These are phyloP conservation scores for Microctonus hyperodae DNA, from an alignment of 2,888 invertebrate genomes.

Conservation along the genomic window DNA sequence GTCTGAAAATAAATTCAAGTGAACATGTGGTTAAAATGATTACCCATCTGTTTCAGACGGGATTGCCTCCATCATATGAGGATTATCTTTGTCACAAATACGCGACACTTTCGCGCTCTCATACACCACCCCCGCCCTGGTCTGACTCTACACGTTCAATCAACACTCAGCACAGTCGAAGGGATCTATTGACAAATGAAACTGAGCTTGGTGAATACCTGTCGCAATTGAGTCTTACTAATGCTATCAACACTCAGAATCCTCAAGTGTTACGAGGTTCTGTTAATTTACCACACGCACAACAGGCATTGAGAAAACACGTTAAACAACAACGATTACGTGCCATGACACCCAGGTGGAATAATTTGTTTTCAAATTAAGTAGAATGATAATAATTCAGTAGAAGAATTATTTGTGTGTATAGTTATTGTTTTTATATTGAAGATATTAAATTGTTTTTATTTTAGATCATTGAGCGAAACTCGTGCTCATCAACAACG, in stretches of 20 bases:
- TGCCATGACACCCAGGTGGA: slow-evolving; percentile 57
- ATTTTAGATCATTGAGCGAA: slow-evolving; percentile 61
- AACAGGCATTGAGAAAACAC: slow-evolving; percentile 50
- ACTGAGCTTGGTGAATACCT: slow-evolving; percentile 54
- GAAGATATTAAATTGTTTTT: slow-evolving; percentile 21
- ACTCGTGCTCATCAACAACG: slow-evolving; percentile 58
- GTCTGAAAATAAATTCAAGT: no score
- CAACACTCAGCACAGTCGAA: slow-evolving; percentile 47
- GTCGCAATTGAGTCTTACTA: not conserved
- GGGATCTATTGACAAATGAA: slow-evolving; percentile 52
- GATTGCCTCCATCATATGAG: slow-evolving; percentile 61
- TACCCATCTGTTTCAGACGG: slow-evolving; percentile 47
- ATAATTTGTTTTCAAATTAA: not conserved
- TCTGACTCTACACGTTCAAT: slow-evolving; percentile 49
- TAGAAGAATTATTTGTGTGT: not conserved
- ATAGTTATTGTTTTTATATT: not conserved
- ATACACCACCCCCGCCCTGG: slow-evolving; percentile 61
- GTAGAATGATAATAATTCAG: not conserved
- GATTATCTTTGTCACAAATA: slow-evolving; percentile 59
- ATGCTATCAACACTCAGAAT: slow-evolving; percentile 28
- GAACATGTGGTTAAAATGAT: no score
- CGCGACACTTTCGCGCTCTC: slow-evolving; percentile 57
- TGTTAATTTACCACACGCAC: slow-evolving; percentile 45
- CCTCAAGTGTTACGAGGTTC: slow-evolving; percentile 44
- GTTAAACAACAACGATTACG: slow-evolving; percentile 52